Base-by-base conservation (phyloP, 2,797 vertebrate genomes). In the Bryconaethiops microstoma region DNA sequence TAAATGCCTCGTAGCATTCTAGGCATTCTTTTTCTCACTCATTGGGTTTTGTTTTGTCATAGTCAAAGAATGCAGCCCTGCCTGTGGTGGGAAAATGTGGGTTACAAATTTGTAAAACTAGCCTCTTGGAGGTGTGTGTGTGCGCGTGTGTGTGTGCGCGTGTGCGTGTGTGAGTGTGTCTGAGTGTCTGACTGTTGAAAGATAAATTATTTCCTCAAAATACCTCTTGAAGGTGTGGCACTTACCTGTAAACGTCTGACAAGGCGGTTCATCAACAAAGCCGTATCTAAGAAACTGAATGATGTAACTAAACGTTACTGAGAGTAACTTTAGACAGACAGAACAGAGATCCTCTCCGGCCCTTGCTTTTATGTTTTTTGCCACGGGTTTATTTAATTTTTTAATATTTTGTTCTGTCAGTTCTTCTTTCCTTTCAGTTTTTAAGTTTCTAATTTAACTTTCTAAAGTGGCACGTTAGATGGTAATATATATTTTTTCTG, bases 1-100 rank as follows among this genome's bases (percentile, higher is more conserved):
- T 2, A 14, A 55, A 39, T 54, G 48, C 35, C 23, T 70, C 72
- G 48, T 79, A 1, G 16, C 23, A 76, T 79, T 76, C 70, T 63
- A 17, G 42, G 70, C 42, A 9, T n/a, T 25, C 23, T 78, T 13
- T 52, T 75, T 64, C 19, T 29, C 12, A 7, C 25, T 42, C 23
- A 7, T 55, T 67, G 4, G 48, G 23, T 17, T 29, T 54, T 54
- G 25, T 7, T 8, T 14, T 69, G 45, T 78, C 23, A 71, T 40
- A n/a, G 54, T 45, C 57, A 25, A 85, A 77, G 83, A 87, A 87
- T 86, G 84, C 29, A 10, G 70, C 67, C 57, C 52, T 65, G 77
- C 84, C 77, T 76, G 86, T 83, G 82, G 86, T 82, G 82, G 77
- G 82, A 84, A 84, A 79, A 69, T 5, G 45, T 39, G 13, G 6